Conservation (phyloP, 2,888 invertebrate genomes). For the Agonum fuliginosum region DNA sequence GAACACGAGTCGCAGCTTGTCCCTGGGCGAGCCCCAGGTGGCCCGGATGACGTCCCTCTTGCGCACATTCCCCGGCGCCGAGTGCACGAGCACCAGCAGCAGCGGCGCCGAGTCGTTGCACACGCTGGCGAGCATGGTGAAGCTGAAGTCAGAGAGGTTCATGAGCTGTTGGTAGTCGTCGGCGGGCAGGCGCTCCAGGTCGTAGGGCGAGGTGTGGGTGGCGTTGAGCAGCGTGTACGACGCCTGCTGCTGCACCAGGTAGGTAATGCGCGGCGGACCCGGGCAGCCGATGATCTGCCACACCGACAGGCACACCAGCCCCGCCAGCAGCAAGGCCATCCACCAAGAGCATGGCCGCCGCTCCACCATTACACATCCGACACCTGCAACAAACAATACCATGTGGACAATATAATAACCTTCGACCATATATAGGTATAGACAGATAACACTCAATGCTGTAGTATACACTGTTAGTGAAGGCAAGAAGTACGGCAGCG, state of each 20-base stretch:
- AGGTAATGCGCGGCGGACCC: conserved; percentile 57
- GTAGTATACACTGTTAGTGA: too few relatives aligned
- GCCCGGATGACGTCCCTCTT: conserved; percentile 82
- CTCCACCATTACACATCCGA: conserved; percentile 57
- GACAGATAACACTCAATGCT: too few relatives aligned
- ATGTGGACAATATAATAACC: neutral
- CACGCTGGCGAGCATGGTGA: conserved; percentile 74
- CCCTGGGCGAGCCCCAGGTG: conserved; percentile 81
- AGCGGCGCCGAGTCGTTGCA: conserved; percentile 72
- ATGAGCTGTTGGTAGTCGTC: conserved; percentile 72
- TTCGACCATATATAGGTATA: too few relatives aligned
- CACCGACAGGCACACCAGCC: conserved; percentile 62
- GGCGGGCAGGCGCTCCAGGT: conserved; percentile 59
- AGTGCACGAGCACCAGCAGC: conserved; percentile 80
- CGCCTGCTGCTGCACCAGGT: neutral
- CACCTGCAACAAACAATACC: conserved; percentile 21
- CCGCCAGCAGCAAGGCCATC: conserved; percentile 61
- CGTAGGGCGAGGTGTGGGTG: conserved; percentile 47
- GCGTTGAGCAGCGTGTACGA: conserved; percentile 44
- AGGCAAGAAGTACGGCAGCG: too few relatives aligned
- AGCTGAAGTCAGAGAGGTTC: conserved; percentile 78
- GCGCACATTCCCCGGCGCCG: conserved; percentile 79
- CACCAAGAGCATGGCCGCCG: conserved; percentile 61
- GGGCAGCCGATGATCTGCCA: conserved; percentile 64
- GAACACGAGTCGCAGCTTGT: conserved; percentile 79